These are phyloP conservation scores for Nomada goodeniana DNA, from an alignment of 2,888 invertebrate species.

Conservation along the genomic window DNA sequence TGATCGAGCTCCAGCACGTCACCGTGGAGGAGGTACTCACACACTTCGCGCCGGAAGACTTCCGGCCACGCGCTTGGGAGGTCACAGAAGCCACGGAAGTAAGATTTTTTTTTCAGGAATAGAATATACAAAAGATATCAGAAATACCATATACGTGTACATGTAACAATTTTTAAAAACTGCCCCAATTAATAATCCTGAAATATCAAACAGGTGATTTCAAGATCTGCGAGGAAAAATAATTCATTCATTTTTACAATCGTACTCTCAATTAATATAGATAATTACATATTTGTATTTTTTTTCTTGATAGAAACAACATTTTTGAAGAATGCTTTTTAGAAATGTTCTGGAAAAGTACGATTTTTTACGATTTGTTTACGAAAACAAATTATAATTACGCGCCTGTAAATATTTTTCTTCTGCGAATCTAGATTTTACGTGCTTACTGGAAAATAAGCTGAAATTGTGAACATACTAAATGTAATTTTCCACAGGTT, in stretches of 20 bases:
- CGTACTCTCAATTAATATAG: no score
- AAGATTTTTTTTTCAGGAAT: conserved; percentile 19
- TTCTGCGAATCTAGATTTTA: not conserved
- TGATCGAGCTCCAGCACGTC: conserved; percentile 92
- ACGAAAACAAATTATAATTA: no score
- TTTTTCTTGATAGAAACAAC: no score
- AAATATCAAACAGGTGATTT: not conserved
- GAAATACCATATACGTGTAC: no score
- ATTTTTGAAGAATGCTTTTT: no score
- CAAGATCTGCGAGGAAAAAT: no score
- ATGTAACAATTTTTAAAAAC: no score
- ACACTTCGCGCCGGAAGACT: conserved; percentile 93
- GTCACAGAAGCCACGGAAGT: conserved; percentile 89
- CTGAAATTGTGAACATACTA: not conserved
- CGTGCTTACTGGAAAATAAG: not conserved
- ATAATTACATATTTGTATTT: not conserved
- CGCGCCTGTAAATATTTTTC: not conserved
- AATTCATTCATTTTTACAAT: not conserved
- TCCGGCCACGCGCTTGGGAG: conserved; percentile 93
- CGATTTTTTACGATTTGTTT: no score
- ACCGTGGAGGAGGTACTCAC: conserved; percentile 94
- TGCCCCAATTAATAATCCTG: no score
- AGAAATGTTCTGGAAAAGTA: no score
- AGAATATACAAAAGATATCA: not conserved
- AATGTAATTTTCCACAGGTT: conserved; percentile 73